Evolutionary conservation across 2,888 invertebrate genomes (phyloP), one percentile per base, ranked within the genome.

Genomic region (Nasonia oneida): DNA sequence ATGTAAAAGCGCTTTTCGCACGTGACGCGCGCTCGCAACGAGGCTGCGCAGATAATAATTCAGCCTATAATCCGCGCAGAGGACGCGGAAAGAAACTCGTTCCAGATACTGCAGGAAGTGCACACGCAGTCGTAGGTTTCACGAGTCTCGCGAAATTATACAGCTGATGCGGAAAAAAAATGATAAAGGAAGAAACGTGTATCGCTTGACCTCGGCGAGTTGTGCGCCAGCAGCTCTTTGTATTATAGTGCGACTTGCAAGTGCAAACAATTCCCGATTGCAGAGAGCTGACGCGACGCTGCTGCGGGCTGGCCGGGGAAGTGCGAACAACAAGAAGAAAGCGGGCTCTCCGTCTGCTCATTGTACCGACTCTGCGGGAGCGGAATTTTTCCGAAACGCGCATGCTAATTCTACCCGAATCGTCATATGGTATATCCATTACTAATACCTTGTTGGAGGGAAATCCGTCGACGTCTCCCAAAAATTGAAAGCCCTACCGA

Each of bases 131-230:
- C 12, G 47, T 71, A 76, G 67, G 53, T 37, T 29, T 75, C 47
- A 23, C 61, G 77, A 77, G 12, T 29, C 67, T 67, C 29, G 67
- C 33, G 23, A 67, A 67, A 67, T 67, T 75, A 57, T 18, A 42
- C 10, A 18, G 57, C 57, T 61, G 47, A 47, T 47, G 64, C 33
- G 37, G 74, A 42, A 50, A 37, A 67, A 23, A 76, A 23, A 67
- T 47, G n/a, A 64, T 83, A 74, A 79, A 79, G 73, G 57, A 83
- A 47, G 75, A 64, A 53, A 75, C n/a, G 75, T 47, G 23, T 77
- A 70, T 79, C 75, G 79, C 79, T 81, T 81, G 89, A 88, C 88
- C 88, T 88, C 88, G 88, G 53, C 57, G n/a, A 70, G 67, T 5
- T 37, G 5, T n/a, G 18, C n/a, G 47, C 23, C 42, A 81, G 15